Evolutionary conservation across 2,113 vertebrate species (phyloP).

Genomic region (Sylvietta virens): DNA sequence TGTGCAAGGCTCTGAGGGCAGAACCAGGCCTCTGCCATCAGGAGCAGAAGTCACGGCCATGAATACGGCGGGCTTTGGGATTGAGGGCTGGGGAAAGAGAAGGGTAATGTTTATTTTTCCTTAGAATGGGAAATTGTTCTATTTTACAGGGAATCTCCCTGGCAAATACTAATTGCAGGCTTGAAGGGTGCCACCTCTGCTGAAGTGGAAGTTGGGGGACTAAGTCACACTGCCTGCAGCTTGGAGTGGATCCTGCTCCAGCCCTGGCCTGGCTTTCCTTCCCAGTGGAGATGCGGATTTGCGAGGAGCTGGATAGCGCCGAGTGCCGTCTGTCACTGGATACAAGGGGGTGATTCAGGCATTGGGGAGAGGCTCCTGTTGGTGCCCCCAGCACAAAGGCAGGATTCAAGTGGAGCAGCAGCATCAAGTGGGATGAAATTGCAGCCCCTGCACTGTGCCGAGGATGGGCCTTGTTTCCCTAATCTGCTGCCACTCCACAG

Average conservation of each 20-base stretch:
- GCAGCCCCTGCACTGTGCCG: neutral
- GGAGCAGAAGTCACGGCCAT: rapidly evolving
- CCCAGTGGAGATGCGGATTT: neutral
- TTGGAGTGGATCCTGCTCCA: neutral
- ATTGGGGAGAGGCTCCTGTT: neutral
- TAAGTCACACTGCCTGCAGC: neutral
- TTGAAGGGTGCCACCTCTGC: neutral
- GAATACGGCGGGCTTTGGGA: neutral
- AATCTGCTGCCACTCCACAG: neutral
- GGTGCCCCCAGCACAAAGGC: neutral
- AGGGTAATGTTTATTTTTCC: neutral
- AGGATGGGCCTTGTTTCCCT: neutral
- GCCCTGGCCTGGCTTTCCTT: neutral
- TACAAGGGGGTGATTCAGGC: neutral
- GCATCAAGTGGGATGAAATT: conserved; percentile 24
- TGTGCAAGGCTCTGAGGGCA: neutral
- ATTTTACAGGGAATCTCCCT: neutral
- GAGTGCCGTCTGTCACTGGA: neutral
- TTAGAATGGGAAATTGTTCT: neutral
- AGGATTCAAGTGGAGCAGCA: neutral
- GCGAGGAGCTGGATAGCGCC: neutral
- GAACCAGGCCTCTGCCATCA: neutral
- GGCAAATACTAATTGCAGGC: neutral
- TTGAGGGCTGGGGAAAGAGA: neutral
- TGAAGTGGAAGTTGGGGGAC: neutral